phyloP scores from a whole-genome alignment of 1,140 invertebrate genomes.

The Homarus americanus region DNA sequence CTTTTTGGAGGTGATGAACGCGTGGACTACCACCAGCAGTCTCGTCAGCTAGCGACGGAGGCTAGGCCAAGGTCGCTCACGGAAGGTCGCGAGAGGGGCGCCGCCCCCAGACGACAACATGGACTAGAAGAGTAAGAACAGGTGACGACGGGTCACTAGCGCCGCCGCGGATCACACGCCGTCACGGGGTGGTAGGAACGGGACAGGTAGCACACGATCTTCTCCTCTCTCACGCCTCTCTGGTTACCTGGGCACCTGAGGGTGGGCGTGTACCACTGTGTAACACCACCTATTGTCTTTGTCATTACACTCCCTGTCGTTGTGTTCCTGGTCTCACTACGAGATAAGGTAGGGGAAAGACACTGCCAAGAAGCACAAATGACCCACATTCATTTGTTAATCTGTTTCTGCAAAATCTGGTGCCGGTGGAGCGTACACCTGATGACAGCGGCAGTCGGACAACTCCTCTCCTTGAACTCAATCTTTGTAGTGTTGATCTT shows the following conservation, averaged over 20 bases:
- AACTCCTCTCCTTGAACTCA: constrained; percentile 24
- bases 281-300: background rate
- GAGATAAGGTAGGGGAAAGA: background rate
- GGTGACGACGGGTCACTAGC: background rate
- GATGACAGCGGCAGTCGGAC: constrained; percentile 1
- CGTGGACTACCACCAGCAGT: background rate
- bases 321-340: background rate
- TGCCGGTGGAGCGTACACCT: background rate
- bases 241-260: background rate
- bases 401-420: background rate
- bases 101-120: constrained; percentile 21
- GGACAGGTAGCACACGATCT: background rate
- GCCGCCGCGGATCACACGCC: background rate
- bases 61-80: constrained; percentile 10
- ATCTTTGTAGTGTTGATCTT: constrained; percentile 27
- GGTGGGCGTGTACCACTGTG: background rate
- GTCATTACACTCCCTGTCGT: background rate
- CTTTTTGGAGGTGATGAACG: background rate
- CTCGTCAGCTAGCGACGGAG: background rate
- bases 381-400: constrained; percentile 40
- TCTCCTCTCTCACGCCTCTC: background rate
- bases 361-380: constrained; percentile 28
- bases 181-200: background rate
- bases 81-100: constrained; percentile 30
- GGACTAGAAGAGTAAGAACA: background rate